Percentiles rank a stretch among this genome's conserved stretches.
phyloP scores from a whole-genome alignment of 1,140 invertebrate genomes.

The Octopus sinensis region DNA sequence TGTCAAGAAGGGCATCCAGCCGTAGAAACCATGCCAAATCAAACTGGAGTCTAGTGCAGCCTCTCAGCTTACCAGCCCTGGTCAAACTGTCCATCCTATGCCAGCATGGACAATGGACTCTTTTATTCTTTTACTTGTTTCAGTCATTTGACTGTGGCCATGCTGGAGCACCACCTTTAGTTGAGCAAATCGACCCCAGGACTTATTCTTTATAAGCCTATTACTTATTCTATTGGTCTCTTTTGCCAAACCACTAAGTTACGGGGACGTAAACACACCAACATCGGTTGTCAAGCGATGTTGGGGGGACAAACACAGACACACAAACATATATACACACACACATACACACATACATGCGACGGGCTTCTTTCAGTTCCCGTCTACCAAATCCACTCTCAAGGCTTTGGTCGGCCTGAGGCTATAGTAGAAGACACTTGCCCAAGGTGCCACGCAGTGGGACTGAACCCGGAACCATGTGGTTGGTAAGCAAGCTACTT shows the following conservation, averaged over 20 bases:
- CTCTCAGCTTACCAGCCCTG: no score
- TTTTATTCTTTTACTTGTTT: no score
- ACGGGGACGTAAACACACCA: neutral
- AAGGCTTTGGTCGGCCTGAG: neutral
- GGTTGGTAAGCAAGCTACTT: neutral
- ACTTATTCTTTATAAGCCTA: neutral
- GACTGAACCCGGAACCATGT: neutral
- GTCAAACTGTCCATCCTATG: no score
- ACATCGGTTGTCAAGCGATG: neutral
- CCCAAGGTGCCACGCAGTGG: no score
- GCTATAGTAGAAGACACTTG: no score
- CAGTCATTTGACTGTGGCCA: neutral
- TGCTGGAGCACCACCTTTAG: neutral
- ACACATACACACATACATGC: neutral
- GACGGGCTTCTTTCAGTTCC: neutral
- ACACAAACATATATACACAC: neutral
- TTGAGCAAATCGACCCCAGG: neutral
- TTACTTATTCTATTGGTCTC: neutral
- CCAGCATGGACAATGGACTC: neutral
- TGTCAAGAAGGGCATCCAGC: no score
- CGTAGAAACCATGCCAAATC: no score
- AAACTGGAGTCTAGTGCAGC: no score
- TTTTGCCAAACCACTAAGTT: neutral
- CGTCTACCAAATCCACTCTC: neutral
- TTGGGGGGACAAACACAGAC: neutral